phyloP scores from a whole-genome alignment of 2,888 invertebrate species.

The Agelastica alni region DNA sequence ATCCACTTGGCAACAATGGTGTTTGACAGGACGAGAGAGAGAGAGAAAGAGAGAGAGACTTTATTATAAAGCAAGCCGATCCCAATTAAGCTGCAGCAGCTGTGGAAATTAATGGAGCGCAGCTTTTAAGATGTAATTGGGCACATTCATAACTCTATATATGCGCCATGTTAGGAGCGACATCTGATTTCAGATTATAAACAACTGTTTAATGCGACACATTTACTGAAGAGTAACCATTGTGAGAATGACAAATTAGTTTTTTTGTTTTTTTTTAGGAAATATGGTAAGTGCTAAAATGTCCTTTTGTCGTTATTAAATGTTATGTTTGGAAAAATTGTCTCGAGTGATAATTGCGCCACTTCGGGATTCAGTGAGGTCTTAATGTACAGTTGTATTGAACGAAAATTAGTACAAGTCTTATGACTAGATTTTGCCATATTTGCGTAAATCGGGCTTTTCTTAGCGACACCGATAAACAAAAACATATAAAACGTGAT shows the following conservation, averaged over 20 bases:
- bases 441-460: no score
- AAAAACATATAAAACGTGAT: no score
- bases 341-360: no score
- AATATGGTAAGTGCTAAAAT: background rate
- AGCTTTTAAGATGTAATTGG: conserved; percentile 69
- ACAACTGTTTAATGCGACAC: conserved; percentile 38
- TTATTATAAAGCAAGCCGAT: conserved; percentile 64
- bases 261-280: background rate
- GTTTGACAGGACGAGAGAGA: conserved; percentile 17
- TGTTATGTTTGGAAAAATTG: no score
- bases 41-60: conserved; percentile 40
- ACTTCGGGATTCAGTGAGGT: no score
- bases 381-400: no score
- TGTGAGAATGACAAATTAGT: conserved; percentile 8
- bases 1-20: conserved; percentile 11
- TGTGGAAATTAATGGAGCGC: conserved; percentile 68
- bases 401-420: no score
- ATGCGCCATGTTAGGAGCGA: conserved; percentile 42
- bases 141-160: conserved; percentile 64
- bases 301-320: background rate
- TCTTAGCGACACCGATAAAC: no score
- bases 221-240: conserved; percentile 11
- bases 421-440: no score
- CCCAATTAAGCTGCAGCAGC: conserved; percentile 67
- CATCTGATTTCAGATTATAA: conserved; percentile 45